Conservation (phyloP, 2,888 invertebrate genomes). For the Chaitophorus viminalis region DNA sequence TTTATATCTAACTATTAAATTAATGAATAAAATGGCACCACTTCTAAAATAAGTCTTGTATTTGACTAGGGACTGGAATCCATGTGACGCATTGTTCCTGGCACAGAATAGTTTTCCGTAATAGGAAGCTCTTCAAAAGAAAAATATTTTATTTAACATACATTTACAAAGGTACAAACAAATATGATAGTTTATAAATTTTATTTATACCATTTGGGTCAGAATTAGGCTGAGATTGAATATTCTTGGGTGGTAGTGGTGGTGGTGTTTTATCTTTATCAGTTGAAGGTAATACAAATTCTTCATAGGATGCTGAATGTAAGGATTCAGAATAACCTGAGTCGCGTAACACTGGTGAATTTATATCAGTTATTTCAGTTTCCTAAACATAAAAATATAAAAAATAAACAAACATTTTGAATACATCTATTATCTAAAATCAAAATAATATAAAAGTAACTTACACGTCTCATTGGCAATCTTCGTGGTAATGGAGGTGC, state of each 20-base stretch:
- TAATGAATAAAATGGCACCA: constrained; percentile 52
- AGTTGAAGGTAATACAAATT: constrained; percentile 44
- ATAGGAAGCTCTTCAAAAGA: constrained; percentile 35
- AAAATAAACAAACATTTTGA: background rate
- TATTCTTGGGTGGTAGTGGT: constrained; percentile 47
- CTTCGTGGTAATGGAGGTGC: constrained; percentile 69
- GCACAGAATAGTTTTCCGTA: constrained; percentile 51
- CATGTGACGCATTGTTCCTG: constrained; percentile 27
- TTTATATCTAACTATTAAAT: constrained; percentile 35
- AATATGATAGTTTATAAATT: background rate
- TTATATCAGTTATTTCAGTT: constrained; percentile 39
- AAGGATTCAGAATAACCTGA: constrained; percentile 59
- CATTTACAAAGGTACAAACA: background rate
- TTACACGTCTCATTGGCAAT: constrained; percentile 64
- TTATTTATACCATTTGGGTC: constrained; percentile 41
- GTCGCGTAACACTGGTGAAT: constrained; percentile 33
- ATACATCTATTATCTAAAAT: background rate
- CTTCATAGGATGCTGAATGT: constrained; percentile 51
- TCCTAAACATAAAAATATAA: constrained; percentile 32
- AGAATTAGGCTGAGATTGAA: constrained; percentile 30
- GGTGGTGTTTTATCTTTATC: constrained; percentile 40
- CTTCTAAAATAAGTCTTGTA: constrained; percentile 49
- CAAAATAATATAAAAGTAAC: background rate
- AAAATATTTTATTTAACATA: background rate
- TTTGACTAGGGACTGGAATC: constrained; percentile 57